Evolutionary conservation across 2,888 invertebrate species (phyloP), one percentile per base, ranked within the genome.

Genomic region (Drosophila pegasa): DNA sequence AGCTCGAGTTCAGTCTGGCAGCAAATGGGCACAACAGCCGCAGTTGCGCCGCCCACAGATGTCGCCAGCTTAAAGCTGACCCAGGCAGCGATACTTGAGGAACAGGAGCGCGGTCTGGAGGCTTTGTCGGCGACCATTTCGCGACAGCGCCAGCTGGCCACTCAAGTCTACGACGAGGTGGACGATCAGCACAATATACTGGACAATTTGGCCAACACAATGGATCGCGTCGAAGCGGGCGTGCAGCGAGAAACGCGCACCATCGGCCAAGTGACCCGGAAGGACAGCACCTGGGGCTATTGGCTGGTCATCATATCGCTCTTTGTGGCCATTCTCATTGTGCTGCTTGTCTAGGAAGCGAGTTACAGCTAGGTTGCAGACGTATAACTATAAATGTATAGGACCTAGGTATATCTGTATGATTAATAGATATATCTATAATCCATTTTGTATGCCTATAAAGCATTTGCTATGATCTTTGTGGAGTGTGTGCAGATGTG

Each of bases 91-190:
- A 93, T 95, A 78, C 87, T 96, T 14, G 93, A 93, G 94, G 95
- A 96, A 71, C 97, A 97, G 93, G 96, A 97, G 87, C 92, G 93
- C 72, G 96, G 96, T 0, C 92, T 97, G 29, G 96, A 97, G 66
- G 94, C 94, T 56, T 92, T 97, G 47, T 95, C 96, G 1, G 94
- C 95, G 89, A 95, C 96, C 6, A 95, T 97, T 63, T 94, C 95
- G 0, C 93, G 96, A 7, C 97, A 97, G 89, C 96, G 96, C 84
- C 93, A 95, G 79, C 94, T 97, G 85, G 96, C 96, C 8, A 92
- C 94, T 48, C 95, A 94, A 50, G 95, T 97, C 77, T 95, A 95
- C 12, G 93, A 93, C 83, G 97, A 97, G 93, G 96, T 97, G 0
- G 95, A 95, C 83, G 92, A 94, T 74, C 97, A 97, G 86, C 96